phyloP scores from a whole-genome alignment of 2,797 vertebrate species.

The Poecilia picta region DNA sequence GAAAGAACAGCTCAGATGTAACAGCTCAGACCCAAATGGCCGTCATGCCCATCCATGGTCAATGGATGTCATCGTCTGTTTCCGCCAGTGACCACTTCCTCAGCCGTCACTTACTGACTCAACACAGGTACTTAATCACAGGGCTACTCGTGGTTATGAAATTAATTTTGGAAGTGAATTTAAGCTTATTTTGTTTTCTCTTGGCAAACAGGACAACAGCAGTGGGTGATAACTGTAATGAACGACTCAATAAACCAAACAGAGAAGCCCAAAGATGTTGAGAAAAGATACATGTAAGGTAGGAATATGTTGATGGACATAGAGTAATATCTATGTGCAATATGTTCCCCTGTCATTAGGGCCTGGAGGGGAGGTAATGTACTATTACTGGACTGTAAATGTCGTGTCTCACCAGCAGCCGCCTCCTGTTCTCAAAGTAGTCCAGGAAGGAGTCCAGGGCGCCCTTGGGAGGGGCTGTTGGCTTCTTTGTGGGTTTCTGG shows the following conservation, averaged over 20 bases:
- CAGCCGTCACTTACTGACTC: background rate
- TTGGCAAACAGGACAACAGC: background rate
- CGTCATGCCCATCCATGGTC: background rate
- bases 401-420: conserved; percentile 89
- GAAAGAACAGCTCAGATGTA: background rate
- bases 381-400: conserved; percentile 16
- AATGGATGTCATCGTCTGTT: background rate
- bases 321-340: background rate
- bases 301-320: background rate
- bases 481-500: conserved; percentile 84
- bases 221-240: background rate
- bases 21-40: background rate
- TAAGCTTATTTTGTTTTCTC: background rate
- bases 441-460: conserved; percentile 86
- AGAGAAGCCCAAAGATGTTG: background rate
- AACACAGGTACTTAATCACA: background rate
- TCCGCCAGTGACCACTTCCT: background rate
- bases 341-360: background rate
- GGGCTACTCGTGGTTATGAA: background rate
- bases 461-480: conserved; percentile 77
- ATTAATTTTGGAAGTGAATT: background rate
- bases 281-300: background rate
- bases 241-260: background rate
- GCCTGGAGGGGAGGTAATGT: conserved; percentile 1
- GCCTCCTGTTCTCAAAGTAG: conserved; percentile 93